Conservation (phyloP, 37 sponge, comb jelly and placozoan species). For the Petrosia ficiformis region DNA sequence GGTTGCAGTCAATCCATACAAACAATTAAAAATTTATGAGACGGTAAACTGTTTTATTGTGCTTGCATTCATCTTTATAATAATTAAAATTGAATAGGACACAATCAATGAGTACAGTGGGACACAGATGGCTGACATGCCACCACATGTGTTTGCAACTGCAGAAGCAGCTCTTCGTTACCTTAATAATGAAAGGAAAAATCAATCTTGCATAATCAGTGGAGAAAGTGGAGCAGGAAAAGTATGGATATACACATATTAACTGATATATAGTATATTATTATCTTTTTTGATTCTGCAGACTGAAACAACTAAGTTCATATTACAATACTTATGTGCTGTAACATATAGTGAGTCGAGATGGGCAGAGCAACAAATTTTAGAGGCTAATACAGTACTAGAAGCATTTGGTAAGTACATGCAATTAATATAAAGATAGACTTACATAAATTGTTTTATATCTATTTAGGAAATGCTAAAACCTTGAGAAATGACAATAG, state of each 20-base stretch:
- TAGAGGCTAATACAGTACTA: slow-evolving; percentile 90
- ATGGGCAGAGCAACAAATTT: slow-evolving; percentile 95
- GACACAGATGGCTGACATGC: slow-evolving; percentile 76
- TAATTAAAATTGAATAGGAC: slow-evolving; percentile 42
- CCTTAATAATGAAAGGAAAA: slow-evolving; percentile 60
- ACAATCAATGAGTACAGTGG: slow-evolving; percentile 69
- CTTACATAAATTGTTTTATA: not conserved
- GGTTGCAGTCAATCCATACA: slow-evolving; percentile 93
- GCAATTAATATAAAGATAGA: not conserved
- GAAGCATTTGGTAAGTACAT: slow-evolving; percentile 88
- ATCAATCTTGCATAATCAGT: slow-evolving; percentile 93
- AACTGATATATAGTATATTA: not conserved
- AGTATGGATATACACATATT: slow-evolving; percentile 10
- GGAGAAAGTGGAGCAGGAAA: slow-evolving; percentile 98
- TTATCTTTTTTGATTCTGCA: slow-evolving; percentile 8
- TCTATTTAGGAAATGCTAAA: slow-evolving; percentile 84
- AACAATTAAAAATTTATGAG: slow-evolving; percentile 79
- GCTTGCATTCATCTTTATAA: too few species aligned
- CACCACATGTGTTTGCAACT: slow-evolving; percentile 91
- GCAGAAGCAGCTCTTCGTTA: slow-evolving; percentile 80
- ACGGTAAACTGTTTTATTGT: slow-evolving; percentile 35
- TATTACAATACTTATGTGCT: slow-evolving; percentile 90
- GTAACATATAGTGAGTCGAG: slow-evolving; percentile 79
- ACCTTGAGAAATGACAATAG: slow-evolving; percentile 93
- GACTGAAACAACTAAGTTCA: slow-evolving; percentile 96